These are phyloP conservation scores for Myotis planiceps DNA, from an alignment of 2,797 vertebrate species.

Conservation along the genomic window DNA sequence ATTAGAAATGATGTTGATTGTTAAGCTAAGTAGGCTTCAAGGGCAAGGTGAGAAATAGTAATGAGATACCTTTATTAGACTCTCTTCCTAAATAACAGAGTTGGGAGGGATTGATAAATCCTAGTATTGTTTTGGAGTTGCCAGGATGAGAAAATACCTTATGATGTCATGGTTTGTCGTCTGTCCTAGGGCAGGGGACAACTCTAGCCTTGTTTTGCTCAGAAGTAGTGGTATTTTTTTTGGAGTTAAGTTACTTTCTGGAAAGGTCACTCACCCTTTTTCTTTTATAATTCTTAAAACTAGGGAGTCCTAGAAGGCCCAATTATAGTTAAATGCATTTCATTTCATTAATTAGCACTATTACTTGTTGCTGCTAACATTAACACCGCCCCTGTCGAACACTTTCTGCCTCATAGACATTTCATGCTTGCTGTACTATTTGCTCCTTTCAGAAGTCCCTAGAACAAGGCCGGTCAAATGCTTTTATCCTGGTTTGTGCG, in stretches of 20 bases:
- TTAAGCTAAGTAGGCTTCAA: not conserved
- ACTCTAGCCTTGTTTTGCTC: not conserved
- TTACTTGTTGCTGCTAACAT: not conserved
- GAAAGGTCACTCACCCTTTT: not conserved
- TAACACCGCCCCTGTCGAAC: not conserved
- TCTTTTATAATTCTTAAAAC: conserved; percentile 34
- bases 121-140: not conserved
- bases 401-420: not conserved
- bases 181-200: not conserved
- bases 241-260: not conserved
- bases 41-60: not conserved
- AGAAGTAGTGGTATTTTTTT: not conserved
- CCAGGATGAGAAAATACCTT: not conserved
- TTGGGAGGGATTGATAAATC: not conserved
- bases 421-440: not conserved
- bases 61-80: conserved; percentile 15
- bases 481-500: not conserved
- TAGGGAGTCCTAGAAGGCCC: not conserved
- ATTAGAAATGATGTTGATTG: conserved; percentile 28
- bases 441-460: conserved; percentile 11
- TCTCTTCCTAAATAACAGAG: not conserved
- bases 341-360: not conserved
- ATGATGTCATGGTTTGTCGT: not conserved
- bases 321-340: not conserved
- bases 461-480: not conserved